Evolutionary conservation across 2,888 invertebrate species (phyloP), one percentile per base, ranked within the genome.

Genomic region (Drosophila emarginata): DNA sequence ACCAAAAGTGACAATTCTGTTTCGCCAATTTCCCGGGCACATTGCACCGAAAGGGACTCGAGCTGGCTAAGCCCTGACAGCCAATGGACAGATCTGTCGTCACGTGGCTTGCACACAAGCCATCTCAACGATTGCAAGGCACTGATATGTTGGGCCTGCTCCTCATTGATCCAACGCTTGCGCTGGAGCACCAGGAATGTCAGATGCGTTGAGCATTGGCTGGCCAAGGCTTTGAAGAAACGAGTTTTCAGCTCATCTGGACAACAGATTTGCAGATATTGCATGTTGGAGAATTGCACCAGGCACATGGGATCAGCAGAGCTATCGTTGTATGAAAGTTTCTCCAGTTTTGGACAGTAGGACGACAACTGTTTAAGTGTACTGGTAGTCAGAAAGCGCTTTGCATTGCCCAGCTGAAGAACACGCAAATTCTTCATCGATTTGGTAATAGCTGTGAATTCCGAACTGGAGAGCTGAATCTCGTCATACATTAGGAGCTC

Each of bases 141-240:
- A 11, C 80, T 74, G 51, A 82, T 79, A 12, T 70, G 23, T 3
- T 78, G 67, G 6, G 85, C 78, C 26, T 82, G 82, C 59, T 79
- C 80, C 45, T 85, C 85, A 26, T 69, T 74, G 11, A 82, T 75
- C 82, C 82, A 85, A 12, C 79, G 85, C 53, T 78, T 85, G 2
- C 85, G 78, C 9, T 82, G 80, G n/a, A 82, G 54, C 28, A 82
- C 70, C 0, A 82, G 65, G 53, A 61, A 82, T 23, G 85, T 74
- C 71, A 82, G 63, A 23, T 69, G 66, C 11, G 62, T 54, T 3
- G 64, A 66, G 40, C 63, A 64, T n/a, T 72, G 67, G 12, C 36
- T 67, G 5, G 71, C 60, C 37, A 82, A 21, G 1, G 69, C 71
- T 61, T 82, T 82, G 4, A 82, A 82, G 1, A 82, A 52, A 1